phyloP scores from a whole-genome alignment of 2,888 invertebrate genomes.

The Arge pagana region DNA sequence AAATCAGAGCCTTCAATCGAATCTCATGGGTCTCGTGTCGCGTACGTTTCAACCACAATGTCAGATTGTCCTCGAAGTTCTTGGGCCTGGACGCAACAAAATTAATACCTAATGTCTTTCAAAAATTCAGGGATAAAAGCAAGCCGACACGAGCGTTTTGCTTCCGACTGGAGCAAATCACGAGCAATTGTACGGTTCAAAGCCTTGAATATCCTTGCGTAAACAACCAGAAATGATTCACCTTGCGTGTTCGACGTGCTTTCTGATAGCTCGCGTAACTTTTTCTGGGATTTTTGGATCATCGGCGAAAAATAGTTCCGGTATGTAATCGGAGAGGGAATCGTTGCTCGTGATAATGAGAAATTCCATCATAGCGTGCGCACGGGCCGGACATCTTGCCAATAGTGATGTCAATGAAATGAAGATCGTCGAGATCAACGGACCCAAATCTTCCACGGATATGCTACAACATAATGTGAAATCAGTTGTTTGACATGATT shows the following conservation, averaged over 20 bases:
- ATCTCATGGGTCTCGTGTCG: constrained; percentile 82
- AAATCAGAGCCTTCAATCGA: constrained; percentile 73
- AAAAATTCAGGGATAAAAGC: too few relatives aligned
- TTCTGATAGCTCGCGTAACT: constrained; percentile 68
- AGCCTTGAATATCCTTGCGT: too few relatives aligned
- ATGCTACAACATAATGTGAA: constrained; percentile 61
- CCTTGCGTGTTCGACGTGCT: constrained; percentile 49
- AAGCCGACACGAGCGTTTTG: too few relatives aligned
- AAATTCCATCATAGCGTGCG: constrained; percentile 78
- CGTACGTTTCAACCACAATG: constrained; percentile 70
- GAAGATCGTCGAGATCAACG: constrained; percentile 81
- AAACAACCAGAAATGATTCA: too few relatives aligned
- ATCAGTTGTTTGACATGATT: not conserved
- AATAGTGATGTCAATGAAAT: constrained; percentile 79
- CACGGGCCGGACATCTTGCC: constrained; percentile 70
- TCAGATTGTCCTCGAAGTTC: constrained; percentile 67
- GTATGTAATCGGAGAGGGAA: constrained; percentile 69
- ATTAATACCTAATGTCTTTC: constrained; percentile 46
- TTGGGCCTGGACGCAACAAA: constrained; percentile 57
- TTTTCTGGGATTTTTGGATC: constrained; percentile 68
- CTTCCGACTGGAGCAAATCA: too few relatives aligned
- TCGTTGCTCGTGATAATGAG: constrained; percentile 75
- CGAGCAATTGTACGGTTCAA: too few relatives aligned
- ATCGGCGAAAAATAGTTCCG: constrained; percentile 84
- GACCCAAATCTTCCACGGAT: constrained; percentile 73